These are phyloP conservation scores for Nesoenas mayeri DNA, from an alignment of 2,113 vertebrate genomes.

Conservation along the genomic window DNA sequence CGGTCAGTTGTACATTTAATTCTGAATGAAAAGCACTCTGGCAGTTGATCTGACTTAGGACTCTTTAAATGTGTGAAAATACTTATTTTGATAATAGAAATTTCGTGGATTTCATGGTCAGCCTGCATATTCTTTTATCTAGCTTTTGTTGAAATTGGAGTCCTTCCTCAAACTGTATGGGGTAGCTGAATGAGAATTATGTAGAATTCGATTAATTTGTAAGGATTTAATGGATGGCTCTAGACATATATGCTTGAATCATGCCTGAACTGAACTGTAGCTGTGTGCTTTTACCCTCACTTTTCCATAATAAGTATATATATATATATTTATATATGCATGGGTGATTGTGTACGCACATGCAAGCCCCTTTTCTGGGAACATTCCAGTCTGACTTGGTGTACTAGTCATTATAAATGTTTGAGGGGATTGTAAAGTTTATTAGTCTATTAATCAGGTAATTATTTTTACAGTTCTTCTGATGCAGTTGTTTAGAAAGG, in stretches of 20 bases:
- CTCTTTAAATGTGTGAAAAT: neutral
- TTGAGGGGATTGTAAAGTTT: neutral
- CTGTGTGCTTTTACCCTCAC: neutral
- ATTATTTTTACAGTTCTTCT: neutral
- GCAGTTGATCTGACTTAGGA: neutral
- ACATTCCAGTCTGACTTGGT: neutral
- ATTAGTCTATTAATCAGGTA: neutral
- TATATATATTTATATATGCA: neutral
- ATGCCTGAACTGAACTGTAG: neutral
- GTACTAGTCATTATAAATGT: neutral
- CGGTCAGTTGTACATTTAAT: neutral
- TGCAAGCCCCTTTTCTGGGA: neutral
- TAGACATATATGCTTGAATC: neutral
- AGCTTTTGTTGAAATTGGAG: neutral
- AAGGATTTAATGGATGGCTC: neutral
- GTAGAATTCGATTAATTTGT: neutral
- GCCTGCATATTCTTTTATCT: neutral
- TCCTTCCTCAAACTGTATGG: neutral
- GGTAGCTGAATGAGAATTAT: neutral
- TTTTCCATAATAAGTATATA: neutral
- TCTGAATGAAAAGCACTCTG: neutral
- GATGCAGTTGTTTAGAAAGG: neutral
- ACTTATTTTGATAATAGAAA: neutral
- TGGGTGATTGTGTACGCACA: neutral
- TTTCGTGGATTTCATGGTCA: neutral